phyloP scores from a whole-genome alignment of 2,113 vertebrate species.

The Onychorhynchus coronatus region DNA sequence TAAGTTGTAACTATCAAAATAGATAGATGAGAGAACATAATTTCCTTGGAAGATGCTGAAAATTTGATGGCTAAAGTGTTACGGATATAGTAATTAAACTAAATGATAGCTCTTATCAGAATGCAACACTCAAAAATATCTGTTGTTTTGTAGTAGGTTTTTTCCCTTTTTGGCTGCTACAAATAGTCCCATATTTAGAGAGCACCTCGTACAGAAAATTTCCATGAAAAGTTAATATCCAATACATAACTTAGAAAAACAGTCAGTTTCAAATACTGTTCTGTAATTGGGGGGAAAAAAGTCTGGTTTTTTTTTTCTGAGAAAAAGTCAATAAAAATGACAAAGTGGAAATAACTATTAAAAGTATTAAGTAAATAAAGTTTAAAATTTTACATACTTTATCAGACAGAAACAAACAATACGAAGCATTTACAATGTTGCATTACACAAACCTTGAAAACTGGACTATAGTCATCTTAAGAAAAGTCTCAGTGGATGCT shows the following conservation, averaged over 20 bases:
- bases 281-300: neutral
- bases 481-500: neutral
- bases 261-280: neutral
- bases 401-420: neutral
- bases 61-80: conserved; percentile 29
- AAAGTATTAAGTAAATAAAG: neutral
- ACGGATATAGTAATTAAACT: neutral
- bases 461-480: neutral
- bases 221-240: neutral
- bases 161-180: neutral
- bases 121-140: neutral
- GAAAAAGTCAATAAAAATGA: neutral
- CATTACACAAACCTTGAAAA: neutral
- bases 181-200: neutral
- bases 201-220: neutral
- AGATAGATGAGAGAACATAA: conserved; percentile 2
- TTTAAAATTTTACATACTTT: neutral
- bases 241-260: neutral
- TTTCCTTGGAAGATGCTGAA: conserved; percentile 9
- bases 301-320: neutral
- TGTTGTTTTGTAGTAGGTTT: neutral
- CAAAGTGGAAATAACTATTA: neutral
- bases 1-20: neutral
- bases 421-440: neutral
- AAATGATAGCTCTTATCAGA: neutral